Base-by-base conservation (phyloP, 2,888 invertebrate species). In the Cremastinae sp. region DNA sequence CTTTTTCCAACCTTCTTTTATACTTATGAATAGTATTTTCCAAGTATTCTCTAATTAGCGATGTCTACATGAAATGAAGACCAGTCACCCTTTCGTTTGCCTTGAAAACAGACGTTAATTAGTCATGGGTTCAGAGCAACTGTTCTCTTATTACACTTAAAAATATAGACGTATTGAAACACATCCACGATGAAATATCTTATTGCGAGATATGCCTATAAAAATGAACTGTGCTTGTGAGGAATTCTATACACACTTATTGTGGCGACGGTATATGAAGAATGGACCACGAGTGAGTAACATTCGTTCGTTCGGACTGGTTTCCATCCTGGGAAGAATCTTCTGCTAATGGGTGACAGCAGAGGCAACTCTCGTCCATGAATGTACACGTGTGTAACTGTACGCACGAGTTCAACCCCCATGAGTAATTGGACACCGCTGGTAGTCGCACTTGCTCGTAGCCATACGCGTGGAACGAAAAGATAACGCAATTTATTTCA, bases 401-500 rank as follows among this genome's bases (percentile, higher is more conserved):
- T 66, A 36, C 7, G 56, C 20, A 12, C 43, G 28, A 36, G 74
- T 70, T 64, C 76, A 73, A 65, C 73, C 73, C 64, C 76, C 68
- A 65, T 79, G 80, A 79, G 78, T 79, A 79, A 79, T 79, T 80
- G 80, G 80, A 77, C 75, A 77, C 77, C 74, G 59, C 79, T 79
- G 80, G 78, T 79, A 75, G 80, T 80, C 79, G 79, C 79, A 79
- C 80, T 77, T 65, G 76, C 79, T 76, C 73, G 82, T 81, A 87
- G 83, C 83, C 84, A 86, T 85, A 86, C 85, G 86, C 86, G 84
- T 87, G 87, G 86, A 87, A 87, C 85, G 87, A 86, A 86, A 87
- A 87, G 87, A 87, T 87, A 87, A 87, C 87, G 84, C 87, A 87
- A 87, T 87, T 87, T 87, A 87, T 86, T 86, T 86, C 82, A 80